phyloP scores from a whole-genome alignment of 2,888 invertebrate genomes.

The Hydrotaea cyrtoneurina region DNA sequence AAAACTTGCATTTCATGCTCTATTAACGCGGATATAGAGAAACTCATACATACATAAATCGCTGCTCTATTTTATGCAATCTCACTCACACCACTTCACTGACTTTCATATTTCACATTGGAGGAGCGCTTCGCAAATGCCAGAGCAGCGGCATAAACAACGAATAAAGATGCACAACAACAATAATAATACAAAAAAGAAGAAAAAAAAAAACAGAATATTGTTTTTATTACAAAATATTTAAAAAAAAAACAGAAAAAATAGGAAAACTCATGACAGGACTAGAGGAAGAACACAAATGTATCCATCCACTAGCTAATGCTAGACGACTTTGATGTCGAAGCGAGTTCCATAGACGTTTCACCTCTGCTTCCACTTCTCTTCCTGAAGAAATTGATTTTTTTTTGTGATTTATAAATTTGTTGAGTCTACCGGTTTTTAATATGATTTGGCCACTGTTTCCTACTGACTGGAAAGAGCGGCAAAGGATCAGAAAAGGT shows the following conservation, averaged over 20 bases:
- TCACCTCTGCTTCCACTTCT: neutral
- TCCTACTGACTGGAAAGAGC: neutral
- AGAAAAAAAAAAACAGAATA: neutral
- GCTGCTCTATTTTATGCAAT: constrained; percentile 25
- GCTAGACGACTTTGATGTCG: too few relatives aligned
- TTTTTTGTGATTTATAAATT: neutral
- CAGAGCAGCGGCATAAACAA: neutral
- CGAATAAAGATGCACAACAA: neutral
- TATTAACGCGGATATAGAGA: constrained; percentile 38
- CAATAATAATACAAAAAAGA: too few relatives aligned
- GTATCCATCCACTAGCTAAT: too few relatives aligned
- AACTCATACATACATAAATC: constrained; percentile 12
- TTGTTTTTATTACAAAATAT: constrained; percentile 12
- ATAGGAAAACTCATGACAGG: neutral
- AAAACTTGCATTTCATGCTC: constrained; percentile 43
- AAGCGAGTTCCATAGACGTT: too few relatives aligned
- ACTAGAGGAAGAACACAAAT: neutral
- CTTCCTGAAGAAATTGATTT: neutral
- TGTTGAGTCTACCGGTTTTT: neutral
- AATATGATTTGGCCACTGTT: constrained; percentile 5
- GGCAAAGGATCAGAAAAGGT: neutral
- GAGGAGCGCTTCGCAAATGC: neutral
- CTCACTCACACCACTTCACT: constrained; percentile 38
- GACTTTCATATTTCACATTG: constrained; percentile 23
- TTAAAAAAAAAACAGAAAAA: neutral